Percentiles rank a stretch among this genome's conserved stretches.
Conservation (phyloP, 1,140 invertebrate species). For the Drosophila ohnishii region DNA sequence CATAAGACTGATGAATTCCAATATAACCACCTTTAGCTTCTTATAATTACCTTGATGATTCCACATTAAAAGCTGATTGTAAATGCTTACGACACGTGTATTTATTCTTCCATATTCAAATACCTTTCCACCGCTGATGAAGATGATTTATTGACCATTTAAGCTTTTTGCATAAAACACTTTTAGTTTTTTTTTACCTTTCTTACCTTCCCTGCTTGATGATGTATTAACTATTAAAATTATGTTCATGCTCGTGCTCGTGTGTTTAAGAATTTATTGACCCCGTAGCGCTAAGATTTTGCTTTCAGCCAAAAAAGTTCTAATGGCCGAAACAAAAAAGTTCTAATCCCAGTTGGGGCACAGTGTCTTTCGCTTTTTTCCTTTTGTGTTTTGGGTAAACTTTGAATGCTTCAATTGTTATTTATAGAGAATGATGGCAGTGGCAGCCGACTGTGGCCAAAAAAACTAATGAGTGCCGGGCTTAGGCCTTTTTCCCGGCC, state of each 20-base stretch:
- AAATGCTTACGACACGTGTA: slow-evolving; percentile 10
- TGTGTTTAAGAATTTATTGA: slow-evolving; percentile 77
- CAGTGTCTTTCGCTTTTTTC: slow-evolving; percentile 42
- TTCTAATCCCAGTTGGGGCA: slow-evolving; percentile 63
- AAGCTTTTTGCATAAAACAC: slow-evolving; percentile 22
- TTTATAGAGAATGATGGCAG: slow-evolving; percentile 79
- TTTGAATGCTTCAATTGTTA: slow-evolving; percentile 78
- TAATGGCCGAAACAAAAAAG: slow-evolving; percentile 55
- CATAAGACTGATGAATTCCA: not conserved
- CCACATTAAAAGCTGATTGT: not conserved
- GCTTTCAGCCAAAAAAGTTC: slow-evolving; percentile 62
- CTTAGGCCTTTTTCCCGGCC: slow-evolving; percentile 52
- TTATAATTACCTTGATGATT: slow-evolving; percentile 4
- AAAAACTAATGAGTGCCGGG: slow-evolving; percentile 60
- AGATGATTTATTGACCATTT: slow-evolving; percentile 33
- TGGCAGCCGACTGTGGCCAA: slow-evolving; percentile 58
- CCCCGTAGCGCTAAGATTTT: slow-evolving; percentile 61
- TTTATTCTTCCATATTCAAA: not conserved
- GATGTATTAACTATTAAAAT: slow-evolving; percentile 75
- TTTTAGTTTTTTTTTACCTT: slow-evolving; percentile 27
- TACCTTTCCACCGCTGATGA: not conserved
- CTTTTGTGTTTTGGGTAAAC: slow-evolving; percentile 20
- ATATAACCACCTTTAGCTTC: not conserved
- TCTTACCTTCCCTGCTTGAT: slow-evolving; percentile 49
- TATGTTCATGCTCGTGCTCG: slow-evolving; percentile 37